These are phyloP conservation scores for Drosophila bunnanda DNA, from an alignment of 2,888 invertebrate genomes.

Conservation along the genomic window DNA sequence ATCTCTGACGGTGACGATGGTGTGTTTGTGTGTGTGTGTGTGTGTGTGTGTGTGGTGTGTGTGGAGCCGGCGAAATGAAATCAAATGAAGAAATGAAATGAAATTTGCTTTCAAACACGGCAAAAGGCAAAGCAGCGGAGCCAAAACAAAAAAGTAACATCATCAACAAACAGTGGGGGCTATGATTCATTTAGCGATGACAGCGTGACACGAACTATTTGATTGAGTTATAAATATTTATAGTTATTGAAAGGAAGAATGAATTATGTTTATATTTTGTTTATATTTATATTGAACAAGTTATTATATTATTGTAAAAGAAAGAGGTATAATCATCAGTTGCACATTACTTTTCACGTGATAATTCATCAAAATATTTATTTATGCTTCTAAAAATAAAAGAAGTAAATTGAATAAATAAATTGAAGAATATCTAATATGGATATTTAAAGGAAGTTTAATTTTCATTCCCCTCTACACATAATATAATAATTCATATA, in stretches of 20 bases:
- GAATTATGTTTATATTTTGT: too few relatives aligned
- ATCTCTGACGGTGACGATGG: conserved; percentile 37
- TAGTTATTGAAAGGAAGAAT: neutral
- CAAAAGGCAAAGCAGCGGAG: conserved; percentile 47
- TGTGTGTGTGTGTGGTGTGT: neutral
- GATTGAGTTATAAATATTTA: neutral
- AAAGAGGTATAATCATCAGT: too few relatives aligned
- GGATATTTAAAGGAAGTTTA: too few relatives aligned
- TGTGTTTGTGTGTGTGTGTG: neutral
- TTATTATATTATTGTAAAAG: too few relatives aligned
- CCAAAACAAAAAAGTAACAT: conserved; percentile 42
- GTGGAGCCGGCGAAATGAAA: conserved; percentile 63
- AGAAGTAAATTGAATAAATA: too few relatives aligned
- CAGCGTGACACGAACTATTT: neutral
- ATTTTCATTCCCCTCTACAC: too few relatives aligned
- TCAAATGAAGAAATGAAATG: conserved; percentile 81
- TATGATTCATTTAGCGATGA: conserved; percentile 15
- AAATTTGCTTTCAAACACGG: conserved; percentile 75
- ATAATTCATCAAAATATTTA: too few relatives aligned
- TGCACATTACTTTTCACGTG: too few relatives aligned
- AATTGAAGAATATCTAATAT: too few relatives aligned
- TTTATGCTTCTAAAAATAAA: too few relatives aligned
- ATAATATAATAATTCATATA: too few relatives aligned
- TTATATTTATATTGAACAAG: too few relatives aligned
- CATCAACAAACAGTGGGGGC: conserved; percentile 23